Evolutionary conservation across 2,888 invertebrate genomes (phyloP).

Genomic region (Galerucella calmariensis): DNA sequence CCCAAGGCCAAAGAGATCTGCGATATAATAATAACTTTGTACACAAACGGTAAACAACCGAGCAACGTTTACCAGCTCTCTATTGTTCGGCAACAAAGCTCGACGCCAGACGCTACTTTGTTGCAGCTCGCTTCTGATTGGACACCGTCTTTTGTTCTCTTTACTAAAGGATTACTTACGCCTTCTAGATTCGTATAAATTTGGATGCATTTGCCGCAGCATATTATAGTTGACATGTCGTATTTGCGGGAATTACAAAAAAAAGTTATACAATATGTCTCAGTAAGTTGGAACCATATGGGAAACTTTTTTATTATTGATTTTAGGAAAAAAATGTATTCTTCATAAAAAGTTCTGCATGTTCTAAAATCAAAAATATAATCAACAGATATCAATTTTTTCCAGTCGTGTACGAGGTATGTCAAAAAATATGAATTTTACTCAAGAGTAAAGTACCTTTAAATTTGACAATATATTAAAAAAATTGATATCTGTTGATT

Average conservation of each 20-base stretch:
- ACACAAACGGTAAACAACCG: constrained; percentile 63
- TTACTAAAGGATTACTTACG: constrained; percentile 61
- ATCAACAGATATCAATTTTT: too few relatives aligned
- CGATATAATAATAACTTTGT: constrained; percentile 63
- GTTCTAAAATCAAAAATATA: too few relatives aligned
- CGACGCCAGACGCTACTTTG: constrained; percentile 63
- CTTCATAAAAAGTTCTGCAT: too few relatives aligned
- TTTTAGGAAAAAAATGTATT: too few relatives aligned
- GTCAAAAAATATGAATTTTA: too few relatives aligned
- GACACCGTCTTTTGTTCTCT: constrained; percentile 62
- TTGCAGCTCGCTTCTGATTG: constrained; percentile 60
- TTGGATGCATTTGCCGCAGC: constrained; percentile 53
- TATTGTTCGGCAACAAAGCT: constrained; percentile 62
- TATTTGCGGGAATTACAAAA: constrained; percentile 20
- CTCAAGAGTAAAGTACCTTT: too few relatives aligned
- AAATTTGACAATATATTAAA: too few relatives aligned
- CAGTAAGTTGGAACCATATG: too few relatives aligned
- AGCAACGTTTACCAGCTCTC: constrained; percentile 62
- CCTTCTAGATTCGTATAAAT: constrained; percentile 55
- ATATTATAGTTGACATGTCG: constrained; percentile 42
- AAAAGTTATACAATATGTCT: too few relatives aligned
- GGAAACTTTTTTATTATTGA: too few relatives aligned
- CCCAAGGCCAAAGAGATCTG: constrained; percentile 54
- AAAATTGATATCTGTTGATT: too few relatives aligned
- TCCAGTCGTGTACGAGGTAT: too few relatives aligned